Conservation (phyloP, 2,888 invertebrate species). For the Mactromeris polynyma region DNA sequence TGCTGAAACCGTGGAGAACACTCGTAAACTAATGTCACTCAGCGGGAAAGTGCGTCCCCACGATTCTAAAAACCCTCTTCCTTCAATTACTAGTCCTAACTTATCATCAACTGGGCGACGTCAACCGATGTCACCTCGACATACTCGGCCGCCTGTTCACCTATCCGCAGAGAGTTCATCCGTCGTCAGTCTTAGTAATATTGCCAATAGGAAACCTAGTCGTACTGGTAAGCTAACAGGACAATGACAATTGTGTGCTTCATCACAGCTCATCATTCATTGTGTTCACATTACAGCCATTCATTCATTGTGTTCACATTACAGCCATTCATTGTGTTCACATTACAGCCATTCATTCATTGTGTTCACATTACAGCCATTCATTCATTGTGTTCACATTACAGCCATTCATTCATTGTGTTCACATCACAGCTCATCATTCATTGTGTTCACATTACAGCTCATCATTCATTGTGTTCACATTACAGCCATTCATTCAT, state of each 20-base stretch:
- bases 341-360: too few species aligned
- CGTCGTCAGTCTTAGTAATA: conserved; percentile 96
- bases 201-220: conserved; percentile 94
- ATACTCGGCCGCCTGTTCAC: conserved; percentile 90
- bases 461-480: too few species aligned
- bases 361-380: too few species aligned
- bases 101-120: conserved; percentile 90
- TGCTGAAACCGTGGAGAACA: conserved; percentile 98
- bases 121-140: conserved; percentile 94
- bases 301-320: too few species aligned
- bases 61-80: conserved; percentile 83
- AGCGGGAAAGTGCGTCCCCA: conserved; percentile 88
- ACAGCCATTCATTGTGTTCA: too few species aligned
- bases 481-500: too few species aligned
- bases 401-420: too few species aligned
- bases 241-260: background rate
- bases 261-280: background rate
- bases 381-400: too few species aligned
- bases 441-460: too few species aligned
- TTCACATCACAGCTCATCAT: too few species aligned
- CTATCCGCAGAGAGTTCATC: conserved; percentile 98
- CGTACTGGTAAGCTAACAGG: conserved; percentile 83
- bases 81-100: conserved; percentile 80
- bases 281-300: background rate
- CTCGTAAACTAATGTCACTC: conserved; percentile 96